A percentile compares a stretch with the other conserved stretches of the same genome.
These are phyloP conservation scores for Huso huso DNA, from an alignment of 2,797 vertebrate species.

Conservation along the genomic window DNA sequence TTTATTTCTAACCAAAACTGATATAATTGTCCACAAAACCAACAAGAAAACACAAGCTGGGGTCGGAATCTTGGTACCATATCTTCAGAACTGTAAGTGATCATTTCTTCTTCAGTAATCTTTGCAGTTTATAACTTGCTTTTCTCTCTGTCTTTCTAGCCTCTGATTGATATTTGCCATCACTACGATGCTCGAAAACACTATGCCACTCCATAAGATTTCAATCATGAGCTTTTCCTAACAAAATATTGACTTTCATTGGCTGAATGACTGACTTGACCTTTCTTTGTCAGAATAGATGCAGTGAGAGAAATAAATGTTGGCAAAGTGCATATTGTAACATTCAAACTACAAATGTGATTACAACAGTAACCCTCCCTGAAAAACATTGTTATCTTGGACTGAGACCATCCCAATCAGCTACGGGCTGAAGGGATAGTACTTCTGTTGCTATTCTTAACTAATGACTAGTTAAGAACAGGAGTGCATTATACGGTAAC, in stretches of 20 bases:
- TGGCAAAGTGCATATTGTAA: no score
- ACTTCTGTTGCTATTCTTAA: no score
- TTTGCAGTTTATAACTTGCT: not conserved
- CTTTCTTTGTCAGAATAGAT: constrained; percentile 6
- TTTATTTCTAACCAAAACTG: no score
- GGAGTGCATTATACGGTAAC: no score
- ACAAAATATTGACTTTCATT: constrained; percentile 1
- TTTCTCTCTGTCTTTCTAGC: not conserved
- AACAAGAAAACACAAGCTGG: no score
- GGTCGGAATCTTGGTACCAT: no score
- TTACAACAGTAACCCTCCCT: constrained; percentile 9
- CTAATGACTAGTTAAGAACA: no score
- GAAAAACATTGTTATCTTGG: not conserved
- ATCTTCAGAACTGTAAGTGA: no score
- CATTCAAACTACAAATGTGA: constrained; percentile 13
- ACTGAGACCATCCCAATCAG: no score
- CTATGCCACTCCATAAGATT: not conserved
- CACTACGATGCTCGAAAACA: not conserved
- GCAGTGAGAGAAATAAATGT: constrained; percentile 6
- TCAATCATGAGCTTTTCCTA: constrained; percentile 1
- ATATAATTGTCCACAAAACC: no score
- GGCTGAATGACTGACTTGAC: not conserved
- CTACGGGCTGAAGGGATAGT: no score
- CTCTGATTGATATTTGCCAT: not conserved
- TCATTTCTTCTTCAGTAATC: no score